Evolutionary conservation across 2,888 invertebrate genomes (phyloP), one percentile per base, ranked within the genome.

Genomic region (Tipula lateralis): DNA sequence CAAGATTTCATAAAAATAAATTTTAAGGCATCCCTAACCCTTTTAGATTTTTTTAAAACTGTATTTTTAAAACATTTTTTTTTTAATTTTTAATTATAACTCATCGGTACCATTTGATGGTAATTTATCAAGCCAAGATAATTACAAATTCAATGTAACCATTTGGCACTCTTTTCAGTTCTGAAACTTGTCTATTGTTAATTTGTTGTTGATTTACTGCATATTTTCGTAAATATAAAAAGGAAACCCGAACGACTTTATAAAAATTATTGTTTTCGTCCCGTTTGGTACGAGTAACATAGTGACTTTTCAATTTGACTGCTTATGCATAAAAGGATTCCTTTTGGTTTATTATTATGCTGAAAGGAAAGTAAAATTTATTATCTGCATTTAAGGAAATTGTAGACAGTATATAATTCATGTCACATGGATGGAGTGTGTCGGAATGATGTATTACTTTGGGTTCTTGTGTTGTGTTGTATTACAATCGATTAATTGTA

Each of bases 131-230:
- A 80, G 80, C 29, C 12, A 80, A 29, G 13, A 80, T 24, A 29
- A 80, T 80, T 80, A 80, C 29, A 80, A 80, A 80, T 80, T 80
- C 80, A 29, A 29, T 80, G 80, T 29, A 80, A 80, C 80, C 29
- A 80, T 80, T 80, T 80, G 80, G 80, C 80, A 80, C 80, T 29
- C 13, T 24, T 80, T 80, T 44, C 44, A 44, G 44, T 44, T 39
- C 39, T 39, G 3, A 32, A 5, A 32, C 3, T 32, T 7, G 7
- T 13, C 39, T 39, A 39, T 7, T 44, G 44, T 44, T 44, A n/a
- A n/a, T 7, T n/a, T 32, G 2, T 2, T 44, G 44, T 13, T 44
- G 44, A 44, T 44, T 44, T 44, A 44, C 44, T 44, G 44, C n/a
- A n/a, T 7, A 3, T n/a, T 44, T 44, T 44, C 44, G 5, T 9